Evolutionary conservation across 2,888 invertebrate genomes (phyloP), one percentile per base, ranked within the genome.

Genomic region (Sphecodes monilicornis): DNA sequence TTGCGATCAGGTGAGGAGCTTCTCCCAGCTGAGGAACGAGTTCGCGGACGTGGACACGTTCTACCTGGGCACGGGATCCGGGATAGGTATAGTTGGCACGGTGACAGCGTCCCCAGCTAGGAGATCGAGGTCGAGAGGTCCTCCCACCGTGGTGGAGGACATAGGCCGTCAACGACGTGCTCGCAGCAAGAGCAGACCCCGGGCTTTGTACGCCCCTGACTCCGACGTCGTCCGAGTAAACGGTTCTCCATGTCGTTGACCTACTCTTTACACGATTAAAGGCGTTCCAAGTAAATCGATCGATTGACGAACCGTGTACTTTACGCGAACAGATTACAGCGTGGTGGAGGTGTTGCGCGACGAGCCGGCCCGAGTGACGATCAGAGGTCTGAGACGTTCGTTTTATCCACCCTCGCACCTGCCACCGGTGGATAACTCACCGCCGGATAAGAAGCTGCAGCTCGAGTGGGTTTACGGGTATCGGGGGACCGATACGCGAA

Each of bases 401-500:
- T 98, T 98, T 95, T 98, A 98, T 95, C 98, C 98, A 36, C 98
- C 98, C 0, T 96, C 98, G 72, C 98, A 98, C 92, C 97, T 98
- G 94, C 97, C 98, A 3, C 97, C 98, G 13, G 96, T 97, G 69
- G 98, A 98, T 94, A 98, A 98, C 94, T 95, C 97, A 8, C 98
- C 98, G 0, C 99, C 99, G 0, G 97, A 98, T 71, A 98, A 98
- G 95, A 97, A 98, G 93, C 95, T 99, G 87, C 97, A 97, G 86
- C 96, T 99, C 0, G 98, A 98, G 93, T 99, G 99, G 99, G 98
- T 98, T 97, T 99, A 98, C 93, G 99, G 99, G 0, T 99, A 99
- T 95, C 97, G 99, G 82, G 99, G 99, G 0, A 97, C 97, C 16
- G 99, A 99, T 95, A 97, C 98, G 8, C 96, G 98, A 18, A 96